Base-by-base conservation (phyloP, 2,113 vertebrate species). In the Zootoca vivipara region DNA sequence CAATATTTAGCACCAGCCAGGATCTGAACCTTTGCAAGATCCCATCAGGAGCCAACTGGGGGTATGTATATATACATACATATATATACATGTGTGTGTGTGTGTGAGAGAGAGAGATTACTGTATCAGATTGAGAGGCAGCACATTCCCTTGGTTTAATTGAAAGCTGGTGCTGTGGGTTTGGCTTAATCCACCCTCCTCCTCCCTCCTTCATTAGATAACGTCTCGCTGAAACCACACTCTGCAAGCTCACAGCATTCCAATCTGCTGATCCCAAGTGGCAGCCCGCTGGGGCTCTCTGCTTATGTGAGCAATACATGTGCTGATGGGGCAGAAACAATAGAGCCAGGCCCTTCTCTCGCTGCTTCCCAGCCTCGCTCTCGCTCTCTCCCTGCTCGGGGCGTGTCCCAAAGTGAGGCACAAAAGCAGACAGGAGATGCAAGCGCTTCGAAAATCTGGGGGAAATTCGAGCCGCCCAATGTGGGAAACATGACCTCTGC, bases 171-270 rank as follows among this genome's bases (percentile, higher is more conserved):
- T 95, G 93, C 93, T 95, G 93, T 92, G 95, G 95, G 95, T 95
- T 96, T 94, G 95, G 92, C 91, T 93, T 93, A 90, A 94, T 91
- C 93, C 92, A 1, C 90, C 94, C 92, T 93, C 93, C 92, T 94
- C 93, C 93, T 93, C 92, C 93, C 93, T 93, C 90, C 92, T 94
- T 89, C 95, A 95, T 96, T 96, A 96, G 95, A 95, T 95, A 96
- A 96, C 83, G 94, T 96, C 95, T 96, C 64, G 24, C 92, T 96
- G 92, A 93, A 96, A 94, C 95, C 95, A 93, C 93, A 75, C 83
- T 94, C 93, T 95, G 95, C 95, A 93, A 96, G 78, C 94, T 94
- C 93, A 94, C 91, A 22, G 91, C 95, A 94, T 96, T 95, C 95
- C 95, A 92, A 93, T 0, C 75, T 56, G 93, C 94, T 94, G 95